Evolutionary conservation across 2,113 vertebrate genomes (phyloP).

Genomic region (Protomyctophum bolini): DNA sequence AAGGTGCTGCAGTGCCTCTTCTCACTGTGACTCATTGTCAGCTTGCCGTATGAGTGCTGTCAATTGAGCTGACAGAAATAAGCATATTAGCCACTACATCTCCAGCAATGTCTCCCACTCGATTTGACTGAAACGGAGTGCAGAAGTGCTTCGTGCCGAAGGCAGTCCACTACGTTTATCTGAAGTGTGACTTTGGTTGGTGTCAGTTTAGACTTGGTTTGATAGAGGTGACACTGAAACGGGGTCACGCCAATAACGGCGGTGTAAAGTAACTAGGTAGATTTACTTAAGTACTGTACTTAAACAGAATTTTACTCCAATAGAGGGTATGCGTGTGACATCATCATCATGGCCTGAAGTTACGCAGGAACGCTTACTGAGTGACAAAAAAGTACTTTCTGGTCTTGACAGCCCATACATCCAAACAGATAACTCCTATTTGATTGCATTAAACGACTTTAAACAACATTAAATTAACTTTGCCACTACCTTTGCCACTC

Average conservation of each 20-base stretch:
- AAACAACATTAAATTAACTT: no score
- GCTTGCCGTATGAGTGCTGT: constrained; percentile 60
- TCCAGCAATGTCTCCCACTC: constrained; percentile 66
- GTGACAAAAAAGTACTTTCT: no score
- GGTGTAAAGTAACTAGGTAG: no score
- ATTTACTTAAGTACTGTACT: no score
- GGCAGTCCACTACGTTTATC: constrained; percentile 46
- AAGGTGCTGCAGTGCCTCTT: constrained; percentile 50
- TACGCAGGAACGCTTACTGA: no score
- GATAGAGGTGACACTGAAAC: constrained; percentile 42
- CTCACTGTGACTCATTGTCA: constrained; percentile 66
- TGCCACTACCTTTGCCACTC: no score
- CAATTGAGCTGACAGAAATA: constrained; percentile 70
- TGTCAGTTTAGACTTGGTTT: constrained; percentile 48
- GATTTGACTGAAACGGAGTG: constrained; percentile 54
- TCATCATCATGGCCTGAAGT: no score
- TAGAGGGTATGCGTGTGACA: no score
- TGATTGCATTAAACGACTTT: no score
- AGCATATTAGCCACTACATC: constrained; percentile 63
- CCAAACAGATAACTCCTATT: no score
- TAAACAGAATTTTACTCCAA: no score
- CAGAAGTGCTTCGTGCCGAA: constrained; percentile 41
- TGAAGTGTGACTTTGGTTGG: constrained; percentile 23
- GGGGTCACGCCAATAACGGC: constrained; percentile 29
- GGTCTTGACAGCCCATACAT: no score